A percentile compares a stretch with the other conserved stretches of the same genome.
phyloP scores from a whole-genome alignment of 2,113 vertebrate species.

The Sorex araneus region DNA sequence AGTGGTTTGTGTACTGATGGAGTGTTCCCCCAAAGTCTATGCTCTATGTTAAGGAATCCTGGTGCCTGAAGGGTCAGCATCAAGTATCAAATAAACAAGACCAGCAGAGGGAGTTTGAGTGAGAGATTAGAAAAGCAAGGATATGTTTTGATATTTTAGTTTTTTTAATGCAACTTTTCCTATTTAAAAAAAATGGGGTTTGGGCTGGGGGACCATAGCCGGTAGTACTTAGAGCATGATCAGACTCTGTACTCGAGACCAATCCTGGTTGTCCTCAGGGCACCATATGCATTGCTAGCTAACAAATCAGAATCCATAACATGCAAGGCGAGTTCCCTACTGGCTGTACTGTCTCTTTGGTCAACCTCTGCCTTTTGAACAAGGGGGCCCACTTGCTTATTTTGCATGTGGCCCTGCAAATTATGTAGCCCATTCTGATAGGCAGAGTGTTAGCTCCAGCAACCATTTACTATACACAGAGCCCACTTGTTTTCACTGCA shows the following conservation, averaged over 20 bases:
- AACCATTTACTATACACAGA: conserved; percentile 71
- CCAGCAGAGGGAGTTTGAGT: not conserved
- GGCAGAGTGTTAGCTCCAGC: conserved; percentile 57
- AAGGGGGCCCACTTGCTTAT: not conserved
- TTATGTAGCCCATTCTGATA: conserved; percentile 46
- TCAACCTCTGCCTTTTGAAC: not conserved
- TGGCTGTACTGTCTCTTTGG: too few species aligned
- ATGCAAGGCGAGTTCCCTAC: too few species aligned
- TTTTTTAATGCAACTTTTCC: not conserved
- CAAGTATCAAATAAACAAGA: not conserved
- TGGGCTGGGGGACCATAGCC: too few species aligned
- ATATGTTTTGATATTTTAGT: not conserved
- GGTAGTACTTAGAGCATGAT: too few species aligned
- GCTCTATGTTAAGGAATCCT: fast-evolving
- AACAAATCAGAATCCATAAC: too few species aligned
- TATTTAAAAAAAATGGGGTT: too few species aligned
- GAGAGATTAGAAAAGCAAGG: not conserved
- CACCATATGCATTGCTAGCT: too few species aligned
- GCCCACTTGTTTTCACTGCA: conserved; percentile 77
- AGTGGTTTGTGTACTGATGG: not conserved
- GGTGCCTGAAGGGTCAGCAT: fast-evolving
- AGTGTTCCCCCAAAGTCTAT: not conserved
- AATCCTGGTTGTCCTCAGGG: too few species aligned
- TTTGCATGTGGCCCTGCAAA: conserved; percentile 42
- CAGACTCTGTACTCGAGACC: too few species aligned